Percentiles rank a stretch among this genome's conserved stretches.
Evolutionary conservation across 2,797 vertebrate species (phyloP).

Genomic region (Periophthalmus magnuspinnatus): DNA sequence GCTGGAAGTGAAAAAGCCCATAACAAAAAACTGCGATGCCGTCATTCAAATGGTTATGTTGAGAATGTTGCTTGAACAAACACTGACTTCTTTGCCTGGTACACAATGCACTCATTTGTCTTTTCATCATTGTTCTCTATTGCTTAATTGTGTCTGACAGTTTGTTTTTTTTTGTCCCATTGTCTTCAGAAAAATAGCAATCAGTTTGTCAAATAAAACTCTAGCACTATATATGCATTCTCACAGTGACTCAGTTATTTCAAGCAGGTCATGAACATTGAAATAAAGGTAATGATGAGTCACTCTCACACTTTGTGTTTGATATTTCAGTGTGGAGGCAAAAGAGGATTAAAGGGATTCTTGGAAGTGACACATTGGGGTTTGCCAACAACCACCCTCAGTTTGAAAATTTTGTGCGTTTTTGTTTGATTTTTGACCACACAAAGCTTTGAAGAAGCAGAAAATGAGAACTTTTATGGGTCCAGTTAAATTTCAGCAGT

Average conservation of each 20-base stretch:
- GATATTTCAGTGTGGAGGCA: neutral
- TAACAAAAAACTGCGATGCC: neutral
- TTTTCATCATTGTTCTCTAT: neutral
- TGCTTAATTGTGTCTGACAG: neutral
- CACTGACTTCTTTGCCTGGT: neutral
- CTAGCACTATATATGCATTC: neutral
- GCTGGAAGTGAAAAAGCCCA: neutral
- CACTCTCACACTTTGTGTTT: neutral
- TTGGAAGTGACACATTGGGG: neutral
- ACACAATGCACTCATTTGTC: neutral
- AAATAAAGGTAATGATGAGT: constrained; percentile 7
- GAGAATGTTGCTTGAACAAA: neutral
- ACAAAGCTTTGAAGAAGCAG: too few relatives aligned
- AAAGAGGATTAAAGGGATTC: neutral
- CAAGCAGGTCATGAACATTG: constrained; percentile 1
- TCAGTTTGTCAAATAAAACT: neutral
- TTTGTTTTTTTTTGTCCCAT: neutral
- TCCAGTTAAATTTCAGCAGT: too few relatives aligned
- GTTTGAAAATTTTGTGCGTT: neutral
- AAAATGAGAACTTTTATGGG: too few relatives aligned
- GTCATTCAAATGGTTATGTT: neutral
- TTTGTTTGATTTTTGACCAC: constrained; percentile 1
- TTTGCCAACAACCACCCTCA: constrained; percentile 1
- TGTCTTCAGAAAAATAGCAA: neutral
- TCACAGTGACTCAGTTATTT: constrained; percentile 20